Percentiles rank a stretch among this genome's conserved stretches.
Conservation (phyloP, 2,797 vertebrate genomes). For the Protonibea diacanthus region DNA sequence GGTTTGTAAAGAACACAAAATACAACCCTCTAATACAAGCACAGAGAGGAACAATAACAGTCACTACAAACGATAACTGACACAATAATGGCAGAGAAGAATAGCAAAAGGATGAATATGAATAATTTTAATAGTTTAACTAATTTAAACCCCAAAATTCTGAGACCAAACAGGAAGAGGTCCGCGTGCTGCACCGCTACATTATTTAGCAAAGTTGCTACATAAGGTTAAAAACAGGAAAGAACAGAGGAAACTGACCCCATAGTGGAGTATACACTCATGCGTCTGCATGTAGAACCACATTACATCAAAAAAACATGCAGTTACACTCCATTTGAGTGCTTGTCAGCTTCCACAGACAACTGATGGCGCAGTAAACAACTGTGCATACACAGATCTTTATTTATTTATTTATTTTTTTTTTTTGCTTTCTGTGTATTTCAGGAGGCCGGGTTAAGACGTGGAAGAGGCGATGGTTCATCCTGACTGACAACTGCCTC, state of each 20-base stretch:
- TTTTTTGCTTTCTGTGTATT: background rate
- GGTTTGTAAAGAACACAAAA: too few relatives aligned
- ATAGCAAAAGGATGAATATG: background rate
- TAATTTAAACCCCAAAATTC: background rate
- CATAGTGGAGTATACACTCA: slow-evolving; percentile 16
- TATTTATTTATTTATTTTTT: too few relatives aligned
- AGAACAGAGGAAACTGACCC: slow-evolving; percentile 55
- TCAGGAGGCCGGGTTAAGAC: slow-evolving; percentile 87
- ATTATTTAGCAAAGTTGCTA: background rate
- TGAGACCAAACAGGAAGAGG: background rate
- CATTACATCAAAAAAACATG: background rate
- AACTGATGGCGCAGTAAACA: background rate
- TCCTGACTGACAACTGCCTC: slow-evolving; percentile 87
- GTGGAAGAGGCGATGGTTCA: slow-evolving; percentile 89
- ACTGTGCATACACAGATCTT: rapidly evolving
- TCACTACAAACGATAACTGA: too few relatives aligned
- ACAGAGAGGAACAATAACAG: too few relatives aligned
- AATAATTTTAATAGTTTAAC: background rate
- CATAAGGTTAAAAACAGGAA: slow-evolving; percentile 10
- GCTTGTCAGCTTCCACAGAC: background rate
- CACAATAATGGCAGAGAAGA: too few relatives aligned
- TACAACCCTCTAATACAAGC: too few relatives aligned
- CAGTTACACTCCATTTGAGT: background rate
- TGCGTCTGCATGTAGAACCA: background rate
- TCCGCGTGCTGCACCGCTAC: too few relatives aligned